Evolutionary conservation across 2,113 vertebrate genomes (phyloP).

Genomic region (Zapus hudsonius): DNA sequence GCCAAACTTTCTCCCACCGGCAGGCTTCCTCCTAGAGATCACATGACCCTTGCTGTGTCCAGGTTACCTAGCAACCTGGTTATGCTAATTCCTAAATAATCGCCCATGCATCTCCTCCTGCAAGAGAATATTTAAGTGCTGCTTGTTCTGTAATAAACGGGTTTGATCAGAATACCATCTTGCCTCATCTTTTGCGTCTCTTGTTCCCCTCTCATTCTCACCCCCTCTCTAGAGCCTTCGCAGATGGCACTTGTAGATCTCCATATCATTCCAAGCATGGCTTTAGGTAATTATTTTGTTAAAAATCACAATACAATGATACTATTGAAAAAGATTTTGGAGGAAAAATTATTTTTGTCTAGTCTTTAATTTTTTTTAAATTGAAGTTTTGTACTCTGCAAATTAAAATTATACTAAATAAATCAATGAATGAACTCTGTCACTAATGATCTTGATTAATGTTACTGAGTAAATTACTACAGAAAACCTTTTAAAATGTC

Average conservation of each 20-base stretch:
- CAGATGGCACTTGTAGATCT: not conserved
- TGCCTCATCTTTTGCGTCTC: no score
- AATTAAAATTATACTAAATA: not conserved
- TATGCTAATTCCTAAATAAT: no score
- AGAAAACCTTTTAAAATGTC: not conserved
- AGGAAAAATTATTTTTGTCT: not conserved
- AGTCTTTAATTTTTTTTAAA: not conserved
- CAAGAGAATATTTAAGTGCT: no score
- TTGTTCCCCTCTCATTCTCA: no score
- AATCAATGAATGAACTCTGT: conserved; percentile 10
- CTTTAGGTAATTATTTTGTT: not conserved
- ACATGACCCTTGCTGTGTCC: no score
- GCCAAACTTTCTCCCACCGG: no score
- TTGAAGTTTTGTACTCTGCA: not conserved
- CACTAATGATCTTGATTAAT: not conserved
- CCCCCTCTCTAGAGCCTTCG: no score
- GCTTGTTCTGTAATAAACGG: no score
- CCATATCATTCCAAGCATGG: not conserved
- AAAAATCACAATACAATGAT: not conserved
- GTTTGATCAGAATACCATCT: no score
- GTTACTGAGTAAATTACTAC: conserved; percentile 4
- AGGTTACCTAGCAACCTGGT: no score
- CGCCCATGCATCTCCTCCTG: no score
- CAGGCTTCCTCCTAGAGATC: no score
- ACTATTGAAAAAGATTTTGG: not conserved